Conservation (phyloP, 1,140 invertebrate species). For the Antheraea mylitta region DNA sequence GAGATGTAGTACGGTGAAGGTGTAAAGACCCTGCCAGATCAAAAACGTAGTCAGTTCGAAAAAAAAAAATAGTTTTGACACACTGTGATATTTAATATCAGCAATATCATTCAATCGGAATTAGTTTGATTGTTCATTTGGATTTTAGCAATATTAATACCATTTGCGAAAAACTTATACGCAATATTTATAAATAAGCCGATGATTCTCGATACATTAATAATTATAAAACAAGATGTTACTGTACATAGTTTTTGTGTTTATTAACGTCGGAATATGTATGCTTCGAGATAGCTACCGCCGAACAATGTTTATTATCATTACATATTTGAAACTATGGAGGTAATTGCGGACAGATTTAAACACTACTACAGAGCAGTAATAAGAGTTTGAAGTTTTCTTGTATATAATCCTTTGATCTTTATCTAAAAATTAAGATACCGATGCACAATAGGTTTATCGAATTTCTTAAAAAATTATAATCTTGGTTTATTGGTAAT, state of each 20-base stretch:
- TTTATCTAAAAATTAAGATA: background rate
- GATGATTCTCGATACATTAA: background rate
- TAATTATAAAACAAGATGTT: conserved; percentile 2
- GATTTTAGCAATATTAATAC: background rate
- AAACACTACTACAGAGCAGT: background rate
- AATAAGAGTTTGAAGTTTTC: background rate
- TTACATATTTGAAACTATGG: conserved; percentile 4
- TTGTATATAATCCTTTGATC: background rate
- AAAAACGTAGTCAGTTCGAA: too few species aligned
- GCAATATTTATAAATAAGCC: background rate
- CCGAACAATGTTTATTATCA: conserved; percentile 1
- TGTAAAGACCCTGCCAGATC: too few species aligned
- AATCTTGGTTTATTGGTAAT: background rate
- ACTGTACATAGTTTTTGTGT: background rate
- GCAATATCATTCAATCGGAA: background rate
- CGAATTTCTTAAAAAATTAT: background rate
- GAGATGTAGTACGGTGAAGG: too few species aligned
- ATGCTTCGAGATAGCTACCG: background rate
- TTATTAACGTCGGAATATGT: background rate
- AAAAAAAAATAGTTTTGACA: too few species aligned
- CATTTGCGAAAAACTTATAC: background rate
- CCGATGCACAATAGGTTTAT: background rate
- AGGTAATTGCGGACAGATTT: conserved; percentile 2
- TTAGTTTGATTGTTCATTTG: background rate
- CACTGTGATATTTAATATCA: too few species aligned